A percentile compares a stretch with the other conserved stretches of the same genome.
phyloP scores from a whole-genome alignment of 2,113 vertebrate genomes.

The Sitta europaea region DNA sequence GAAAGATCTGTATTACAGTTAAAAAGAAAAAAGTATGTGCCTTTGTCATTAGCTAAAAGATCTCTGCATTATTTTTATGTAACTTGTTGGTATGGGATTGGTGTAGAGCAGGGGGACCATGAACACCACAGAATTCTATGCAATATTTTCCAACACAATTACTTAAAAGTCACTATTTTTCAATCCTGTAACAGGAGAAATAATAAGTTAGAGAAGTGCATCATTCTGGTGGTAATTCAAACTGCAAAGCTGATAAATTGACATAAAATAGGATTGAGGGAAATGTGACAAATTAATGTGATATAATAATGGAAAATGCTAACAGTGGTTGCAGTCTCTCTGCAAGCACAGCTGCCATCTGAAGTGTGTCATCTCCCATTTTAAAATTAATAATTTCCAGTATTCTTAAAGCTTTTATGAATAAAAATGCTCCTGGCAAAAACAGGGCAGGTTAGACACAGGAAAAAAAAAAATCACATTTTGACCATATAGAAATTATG shows the following conservation, averaged over 20 bases:
- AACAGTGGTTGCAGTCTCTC: background rate
- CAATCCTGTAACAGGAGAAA: background rate
- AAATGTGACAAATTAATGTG: background rate
- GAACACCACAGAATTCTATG: slow-evolving; percentile 12
- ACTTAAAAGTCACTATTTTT: background rate
- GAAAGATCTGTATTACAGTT: background rate
- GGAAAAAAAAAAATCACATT: rapidly evolving
- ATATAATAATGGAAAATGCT: background rate
- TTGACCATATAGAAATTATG: background rate
- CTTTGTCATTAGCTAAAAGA: slow-evolving; percentile 39
- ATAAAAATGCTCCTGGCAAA: background rate
- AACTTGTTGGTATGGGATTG: background rate
- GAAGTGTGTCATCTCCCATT: background rate
- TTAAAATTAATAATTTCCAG: background rate
- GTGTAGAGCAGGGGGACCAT: background rate
- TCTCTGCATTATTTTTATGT: background rate
- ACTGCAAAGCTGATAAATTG: background rate
- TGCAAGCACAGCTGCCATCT: background rate
- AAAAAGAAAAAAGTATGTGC: background rate
- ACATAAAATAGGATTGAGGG: background rate
- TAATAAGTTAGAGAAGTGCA: background rate
- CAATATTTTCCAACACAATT: slow-evolving; percentile 5
- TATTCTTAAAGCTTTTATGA: background rate
- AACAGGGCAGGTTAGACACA: background rate
- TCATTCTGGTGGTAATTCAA: background rate